A percentile compares a stretch with the other conserved stretches of the same genome.
Conservation (phyloP, 2,113 vertebrate species). For the Apteryx mantelli region DNA sequence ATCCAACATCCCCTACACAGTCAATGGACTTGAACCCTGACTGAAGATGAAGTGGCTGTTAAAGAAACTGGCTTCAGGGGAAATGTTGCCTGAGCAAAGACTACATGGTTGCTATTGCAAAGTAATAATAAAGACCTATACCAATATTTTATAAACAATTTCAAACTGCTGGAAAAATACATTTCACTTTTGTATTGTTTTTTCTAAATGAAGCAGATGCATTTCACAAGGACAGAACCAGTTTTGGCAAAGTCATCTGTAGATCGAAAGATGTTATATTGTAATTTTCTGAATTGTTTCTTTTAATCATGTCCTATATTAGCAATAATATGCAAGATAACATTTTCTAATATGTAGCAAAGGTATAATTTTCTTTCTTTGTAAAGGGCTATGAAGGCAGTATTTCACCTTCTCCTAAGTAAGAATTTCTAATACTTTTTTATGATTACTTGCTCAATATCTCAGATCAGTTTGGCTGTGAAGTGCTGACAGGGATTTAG, state of each 20-base stretch:
- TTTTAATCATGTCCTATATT: not conserved
- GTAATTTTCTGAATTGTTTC: not conserved
- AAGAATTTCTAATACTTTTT: not conserved
- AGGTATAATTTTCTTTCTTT: not conserved
- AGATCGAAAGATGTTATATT: not conserved
- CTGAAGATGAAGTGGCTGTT: not conserved
- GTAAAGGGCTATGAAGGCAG: not conserved
- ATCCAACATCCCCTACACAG: fast-evolving
- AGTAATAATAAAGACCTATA: not conserved
- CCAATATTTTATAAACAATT: not conserved
- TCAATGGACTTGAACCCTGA: fast-evolving
- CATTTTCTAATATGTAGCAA: not conserved
- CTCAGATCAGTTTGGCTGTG: not conserved
- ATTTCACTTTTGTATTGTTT: not conserved
- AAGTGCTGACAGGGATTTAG: not conserved
- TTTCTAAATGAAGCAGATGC: not conserved
- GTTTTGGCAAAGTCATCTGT: not conserved
- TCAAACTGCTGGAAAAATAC: not conserved
- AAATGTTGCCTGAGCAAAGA: not conserved
- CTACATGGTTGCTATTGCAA: not conserved
- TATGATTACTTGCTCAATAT: not conserved
- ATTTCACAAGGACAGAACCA: not conserved
- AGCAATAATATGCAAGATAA: not conserved
- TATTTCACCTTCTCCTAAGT: not conserved
- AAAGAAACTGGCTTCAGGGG: not conserved